Evolutionary conservation across 2,888 invertebrate species (phyloP), one percentile per base, ranked within the genome.

Genomic region (Netelia inedita): DNA sequence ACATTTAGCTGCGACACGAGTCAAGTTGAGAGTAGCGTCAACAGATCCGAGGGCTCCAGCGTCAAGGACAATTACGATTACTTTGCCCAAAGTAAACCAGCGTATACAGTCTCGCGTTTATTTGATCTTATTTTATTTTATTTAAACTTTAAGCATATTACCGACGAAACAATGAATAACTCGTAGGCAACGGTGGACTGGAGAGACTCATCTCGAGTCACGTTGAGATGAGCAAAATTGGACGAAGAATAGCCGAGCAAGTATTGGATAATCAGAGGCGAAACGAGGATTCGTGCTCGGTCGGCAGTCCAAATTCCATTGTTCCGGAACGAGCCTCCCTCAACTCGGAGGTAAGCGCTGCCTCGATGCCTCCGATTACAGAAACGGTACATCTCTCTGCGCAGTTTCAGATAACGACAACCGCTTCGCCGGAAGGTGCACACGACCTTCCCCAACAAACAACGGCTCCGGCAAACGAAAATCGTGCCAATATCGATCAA

Each of bases 201-300:
- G 96, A 96, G 91, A 94, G 95, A 86, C 94, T 97, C 88, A 96
- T 97, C 88, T 96, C 96, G 89, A 96, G 96, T 82, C 96, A 97
- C 89, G 95, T 97, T 78, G 97, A 97, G 94, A 97, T 97, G 61
- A 97, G 97, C 91, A 97, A 97, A 94, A 97, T 98, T 87, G 98
- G 98, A 9, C 95, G 96, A 78, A 96, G 97, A 93, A 97, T 98
- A 90, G 98, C 97, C 0, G 97, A 97, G 88, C 97, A 97, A 92
- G 97, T 96, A 68, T 91, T 97, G 88, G 95, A 95, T 88, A 95
- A 96, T 90, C 95, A 96, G 89, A 94, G 95, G 88, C 93, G 95
- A 83, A 93, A 94, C 50, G 95, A 94, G 72, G 95, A 95, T 80
- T 94, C 94, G 1, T 94, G 95, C 46, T 93, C 94, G 21, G 94